Base-by-base conservation (phyloP, 2,888 invertebrate genomes). In the Sympetrum striolatum region DNA sequence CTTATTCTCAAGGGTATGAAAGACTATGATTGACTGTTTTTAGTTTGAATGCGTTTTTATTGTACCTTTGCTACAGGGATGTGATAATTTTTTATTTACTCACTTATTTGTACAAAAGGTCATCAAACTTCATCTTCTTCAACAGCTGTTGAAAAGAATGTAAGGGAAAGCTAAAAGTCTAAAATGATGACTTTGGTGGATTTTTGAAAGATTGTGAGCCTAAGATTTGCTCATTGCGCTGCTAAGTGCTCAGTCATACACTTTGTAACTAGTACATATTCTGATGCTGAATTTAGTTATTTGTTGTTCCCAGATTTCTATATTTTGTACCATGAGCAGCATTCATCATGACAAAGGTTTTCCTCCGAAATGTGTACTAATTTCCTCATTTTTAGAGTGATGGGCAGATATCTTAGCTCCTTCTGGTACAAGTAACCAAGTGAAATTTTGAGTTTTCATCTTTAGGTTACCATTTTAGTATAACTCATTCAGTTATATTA, bases 41-140 rank as follows among this genome's bases (percentile, higher is more conserved):
- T 60, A 86, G 60, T 14, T 86, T 35, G 86, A 86, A 60, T 35
- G 60, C 22, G 86, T 60, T 82, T 22, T 48, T 37, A n/a, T 58
- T 86, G 12, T 64, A 18, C 53, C 86, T 39, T 31, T 39, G 37
- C 35, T n/a, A 86, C 86, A 60, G 37, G 5, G 60, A 37, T 60
- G n/a, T 86, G 60, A 37, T 86, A 86, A 60, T 86, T 86, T 82
- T 58, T 58, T 37, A 53, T 86, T 58, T 60, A 86, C 37, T n/a
- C 22, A 44, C 10, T 14, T 37, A 37, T 86, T 73, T 31, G 25
- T 73, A 64, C 64, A 64, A 64, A 12, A 73, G 25, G 3, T 73
- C 14, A 31, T 73, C 31, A 73, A 31, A 73, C 73, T 73, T 73
- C 73, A 73, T 73, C 25, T 73, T 73, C 31, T 31, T 31, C 31